Base-by-base conservation (phyloP, 2,888 invertebrate genomes). In the Drosophila cognata region DNA sequence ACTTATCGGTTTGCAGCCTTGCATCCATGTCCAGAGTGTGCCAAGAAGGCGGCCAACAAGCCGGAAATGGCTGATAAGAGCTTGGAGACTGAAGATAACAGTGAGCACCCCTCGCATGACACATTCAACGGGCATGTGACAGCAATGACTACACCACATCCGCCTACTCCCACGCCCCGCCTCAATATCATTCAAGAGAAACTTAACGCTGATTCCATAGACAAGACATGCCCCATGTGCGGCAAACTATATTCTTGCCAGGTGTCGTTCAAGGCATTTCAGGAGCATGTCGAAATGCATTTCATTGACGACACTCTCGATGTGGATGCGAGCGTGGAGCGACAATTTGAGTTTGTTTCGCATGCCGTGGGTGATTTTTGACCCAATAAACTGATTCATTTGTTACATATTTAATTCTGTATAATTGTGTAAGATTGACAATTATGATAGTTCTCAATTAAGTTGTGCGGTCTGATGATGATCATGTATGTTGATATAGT, bases 151-250 rank as follows among this genome's bases (percentile, higher is more conserved):
- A 46, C 46, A 46, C 46, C 46, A 4, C 25, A 25, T 46, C 29
- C 72, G n/a, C 50, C 31, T 2, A 33, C 56, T n/a, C 52, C 48
- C 5, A 21, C 74, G 7, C 29, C 67, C 90, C 89, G 93, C 89
- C 82, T 93, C 81, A 92, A 93, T 71, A 81, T 92, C 2, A 74
- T 91, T 18, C 91, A 93, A 65, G 89, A 92, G 29, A 92, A 93
- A 77, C 75, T 91, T 1, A 81, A 90, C 48, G 92, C 91, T 2
- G 92, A 93, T 74, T 83, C 86, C 52, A 66, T 82, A 33, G 91
- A 92, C 91, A 95, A 95, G 92, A 95, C 96, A 60, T 97, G 97
- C 85, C 97, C 97, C 0, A 94, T 97, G 93, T 97, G 97, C 92
- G 95, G 95, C 13, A 94, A 94, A 91, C 93, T 94, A 76, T 97